Evolutionary conservation across 1,140 invertebrate species (phyloP), one percentile per base, ranked within the genome.

Genomic region (Globodera rostochiensis): DNA sequence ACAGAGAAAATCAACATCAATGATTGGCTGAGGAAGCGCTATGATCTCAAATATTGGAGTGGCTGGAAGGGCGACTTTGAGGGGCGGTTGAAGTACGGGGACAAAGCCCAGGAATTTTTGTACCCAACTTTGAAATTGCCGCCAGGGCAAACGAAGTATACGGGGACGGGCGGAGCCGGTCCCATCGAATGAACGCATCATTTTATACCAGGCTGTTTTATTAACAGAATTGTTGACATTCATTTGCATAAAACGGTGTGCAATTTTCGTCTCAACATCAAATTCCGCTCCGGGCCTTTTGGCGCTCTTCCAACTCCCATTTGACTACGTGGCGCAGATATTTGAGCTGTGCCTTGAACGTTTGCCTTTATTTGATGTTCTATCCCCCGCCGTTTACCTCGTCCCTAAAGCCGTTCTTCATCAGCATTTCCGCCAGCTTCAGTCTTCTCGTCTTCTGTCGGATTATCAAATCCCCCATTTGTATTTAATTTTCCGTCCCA

Each of bases 41-140:
- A 78, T 69, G 70, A 81, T 53, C 50, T n/a, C 7, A 46, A 81
- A 78, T 49, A 50, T 66, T 77, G 64, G 73, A 47, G 64, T 15
- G 57, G 53, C 15, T 73, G 74, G 74, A 81, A 73, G 50, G 73
- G 73, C 13, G 80, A 81, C 53, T 81, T 77, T 67, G 80, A 74
- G 25, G 80, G 80, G n/a, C 15, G 80, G 57, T 45, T 76, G 45
- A 81, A 75, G 8, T 81, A 69, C 77, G 80, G 80, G 53, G 80
- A 77, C 71, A 67, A 81, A n/a, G 80, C 80, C 25, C 73, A 81
- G 73, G 74, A 64, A 67, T 69, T 67, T 70, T 49, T 81, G 36
- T 81, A 81, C 36, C 80, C 80, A 11, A 53, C 25, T 45, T 50
- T 81, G 47, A 80, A 80, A 53, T 60, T 80, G 25, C 79, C 79